Evolutionary conservation across 1,140 invertebrate species (phyloP).

Genomic region (Eulimnadia texana): DNA sequence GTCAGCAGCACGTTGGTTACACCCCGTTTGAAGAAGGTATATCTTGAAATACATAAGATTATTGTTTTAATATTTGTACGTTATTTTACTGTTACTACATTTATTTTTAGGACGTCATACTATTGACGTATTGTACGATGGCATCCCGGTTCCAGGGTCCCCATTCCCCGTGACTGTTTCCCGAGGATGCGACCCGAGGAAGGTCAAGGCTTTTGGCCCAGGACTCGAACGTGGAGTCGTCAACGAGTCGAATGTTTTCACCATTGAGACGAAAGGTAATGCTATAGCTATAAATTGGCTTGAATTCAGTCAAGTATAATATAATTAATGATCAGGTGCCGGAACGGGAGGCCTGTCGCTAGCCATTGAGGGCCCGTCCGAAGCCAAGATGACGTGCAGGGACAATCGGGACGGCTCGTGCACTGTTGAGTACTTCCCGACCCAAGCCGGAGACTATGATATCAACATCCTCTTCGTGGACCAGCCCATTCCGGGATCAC

Average conservation of each 20-base stretch:
- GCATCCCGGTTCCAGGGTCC: slow-evolving; percentile 61
- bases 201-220: slow-evolving; percentile 69
- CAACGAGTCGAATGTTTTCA: slow-evolving; percentile 65
- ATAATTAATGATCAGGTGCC: too few species aligned
- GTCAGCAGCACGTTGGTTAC: slow-evolving; percentile 67
- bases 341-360: slow-evolving; percentile 70
- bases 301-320: too few species aligned
- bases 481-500: slow-evolving; percentile 57
- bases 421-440: slow-evolving; percentile 56
- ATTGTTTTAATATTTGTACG: neutral
- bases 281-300: too few species aligned
- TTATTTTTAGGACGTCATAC: slow-evolving; percentile 46
- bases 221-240: slow-evolving; percentile 65
- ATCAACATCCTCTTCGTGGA: slow-evolving; percentile 63
- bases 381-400: slow-evolving; percentile 60
- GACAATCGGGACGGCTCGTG: slow-evolving; percentile 71
- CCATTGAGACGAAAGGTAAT: slow-evolving; percentile 69
- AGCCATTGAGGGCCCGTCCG: slow-evolving; percentile 66
- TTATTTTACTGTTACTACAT: slow-evolving; percentile 10
- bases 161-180: slow-evolving; percentile 68
- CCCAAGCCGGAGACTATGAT: slow-evolving; percentile 60
- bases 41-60: slow-evolving; percentile 6
- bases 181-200: slow-evolving; percentile 57
- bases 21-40: slow-evolving; percentile 66
- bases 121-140: slow-evolving; percentile 71